Base-by-base conservation (phyloP, 2,888 invertebrate species). In the Chrysolina haemoptera region DNA sequence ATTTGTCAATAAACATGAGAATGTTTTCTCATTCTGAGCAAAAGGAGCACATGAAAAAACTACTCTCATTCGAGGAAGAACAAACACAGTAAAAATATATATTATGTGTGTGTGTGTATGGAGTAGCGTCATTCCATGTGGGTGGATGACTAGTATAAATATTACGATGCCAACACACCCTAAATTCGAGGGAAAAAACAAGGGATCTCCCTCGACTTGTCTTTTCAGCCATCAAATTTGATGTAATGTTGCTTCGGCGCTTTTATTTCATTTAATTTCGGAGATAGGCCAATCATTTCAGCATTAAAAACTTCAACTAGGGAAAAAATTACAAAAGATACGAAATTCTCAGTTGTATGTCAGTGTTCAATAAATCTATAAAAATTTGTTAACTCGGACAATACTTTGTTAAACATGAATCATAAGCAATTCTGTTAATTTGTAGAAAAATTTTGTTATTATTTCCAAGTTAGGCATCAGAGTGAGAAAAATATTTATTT, bases 221-320 rank as follows among this genome's bases (percentile, higher is more conserved):
- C 74, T 74, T 74, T 64, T 71, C 55, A 71, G 68, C 64, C 65
- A 74, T 74, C 74, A 71, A 71, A 68, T 74, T 74, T 74, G 71
- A 71, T 71, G 71, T 70, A 68, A 59, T 50, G 59, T 66, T 68
- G 74, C 63, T 59, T 71, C 62, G 70, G 68, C 27, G 71, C 68
- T 67, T 74, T 74, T 71, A 68, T 74, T 71, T 74, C 74, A 74
- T 74, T 70, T 74, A 68, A 73, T 73, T 73, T 70, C 50, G 35
- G 27, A 22, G 59, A n/a, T n/a, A n/a, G n/a, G n/a, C n/a, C n/a
- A n/a, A n/a, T n/a, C n/a, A n/a, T n/a, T n/a, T n/a, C n/a, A n/a
- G n/a, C n/a, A n/a, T n/a, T n/a, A n/a, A n/a, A n/a, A n/a, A n/a
- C n/a, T n/a, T n/a, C n/a, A n/a, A n/a, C n/a, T n/a, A n/a, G n/a